phyloP scores from a whole-genome alignment of 30 jellyfish, hydroid and myxozoan genomes.

The Aurelia aurita complex sp. Pacific region DNA sequence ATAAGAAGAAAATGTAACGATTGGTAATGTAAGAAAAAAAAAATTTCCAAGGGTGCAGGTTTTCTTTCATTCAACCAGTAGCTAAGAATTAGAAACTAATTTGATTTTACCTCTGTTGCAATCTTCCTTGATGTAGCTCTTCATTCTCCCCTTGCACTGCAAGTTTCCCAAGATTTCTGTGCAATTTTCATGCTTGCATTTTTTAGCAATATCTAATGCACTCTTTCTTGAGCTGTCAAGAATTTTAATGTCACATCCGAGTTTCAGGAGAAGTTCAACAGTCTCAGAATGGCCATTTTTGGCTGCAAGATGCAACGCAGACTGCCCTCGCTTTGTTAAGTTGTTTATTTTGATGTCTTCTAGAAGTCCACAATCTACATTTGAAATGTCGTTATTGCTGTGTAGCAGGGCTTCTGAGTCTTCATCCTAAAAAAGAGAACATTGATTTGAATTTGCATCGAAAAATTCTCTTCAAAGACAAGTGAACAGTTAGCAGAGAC shows the following conservation, averaged over 20 bases:
- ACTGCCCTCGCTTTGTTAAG: constrained; percentile 22
- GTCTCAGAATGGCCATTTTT: constrained; percentile 11
- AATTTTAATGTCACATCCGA: constrained; percentile 20
- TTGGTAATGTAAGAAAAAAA: too few relatives aligned
- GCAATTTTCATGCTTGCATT: neutral
- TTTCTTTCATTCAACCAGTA: too few relatives aligned
- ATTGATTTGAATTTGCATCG: too few relatives aligned
- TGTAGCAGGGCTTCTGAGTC: neutral
- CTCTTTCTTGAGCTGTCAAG: constrained; percentile 18
- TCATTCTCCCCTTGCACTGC: neutral
- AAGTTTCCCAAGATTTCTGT: neutral
- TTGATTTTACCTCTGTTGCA: too few relatives aligned
- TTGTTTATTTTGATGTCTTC: neutral
- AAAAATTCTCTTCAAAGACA: too few relatives aligned
- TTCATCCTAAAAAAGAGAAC: too few relatives aligned
- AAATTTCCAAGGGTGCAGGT: too few relatives aligned
- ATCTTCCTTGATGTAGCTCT: neutral
- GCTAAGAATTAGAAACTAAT: too few relatives aligned
- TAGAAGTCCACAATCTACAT: too few relatives aligned
- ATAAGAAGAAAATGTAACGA: too few relatives aligned
- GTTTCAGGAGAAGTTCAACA: neutral
- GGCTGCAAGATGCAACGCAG: constrained; percentile 45
- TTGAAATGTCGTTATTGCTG: neutral
- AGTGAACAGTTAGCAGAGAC: too few relatives aligned
- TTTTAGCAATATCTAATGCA: constrained; percentile 42